These are phyloP conservation scores for Nasonia oneida DNA, from an alignment of 2,888 invertebrate genomes.

Conservation along the genomic window DNA sequence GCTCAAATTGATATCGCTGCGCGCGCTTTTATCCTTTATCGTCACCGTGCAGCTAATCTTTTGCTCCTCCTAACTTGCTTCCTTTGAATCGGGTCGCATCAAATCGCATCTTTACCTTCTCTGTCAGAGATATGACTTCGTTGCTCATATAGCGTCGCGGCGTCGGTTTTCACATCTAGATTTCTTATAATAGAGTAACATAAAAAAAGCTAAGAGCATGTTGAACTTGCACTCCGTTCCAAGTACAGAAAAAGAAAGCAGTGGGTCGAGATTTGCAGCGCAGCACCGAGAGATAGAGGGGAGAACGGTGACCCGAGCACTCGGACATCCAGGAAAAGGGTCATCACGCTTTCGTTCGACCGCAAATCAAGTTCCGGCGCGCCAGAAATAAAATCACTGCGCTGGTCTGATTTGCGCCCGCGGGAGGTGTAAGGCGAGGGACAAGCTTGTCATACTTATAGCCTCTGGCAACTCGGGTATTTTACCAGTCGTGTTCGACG, in stretches of 20 bases:
- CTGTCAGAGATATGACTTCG: not conserved
- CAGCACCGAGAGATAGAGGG: not conserved
- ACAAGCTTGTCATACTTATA: constrained; percentile 46
- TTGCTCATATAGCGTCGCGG: not conserved
- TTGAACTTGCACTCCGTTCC: not conserved
- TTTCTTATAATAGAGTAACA: not conserved
- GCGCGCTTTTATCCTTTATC: constrained; percentile 3
- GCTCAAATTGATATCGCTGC: not conserved
- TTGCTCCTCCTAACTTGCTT: not conserved
- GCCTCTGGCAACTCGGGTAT: not conserved
- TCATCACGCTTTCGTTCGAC: constrained; percentile 60
- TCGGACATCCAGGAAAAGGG: not conserved
- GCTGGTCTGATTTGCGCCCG: constrained; percentile 66
- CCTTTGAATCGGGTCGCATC: not conserved
- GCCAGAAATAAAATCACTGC: constrained; percentile 74
- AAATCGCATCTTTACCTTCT: not conserved
- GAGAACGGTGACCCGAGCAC: not conserved
- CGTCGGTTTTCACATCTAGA: not conserved
- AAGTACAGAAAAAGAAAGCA: not conserved
- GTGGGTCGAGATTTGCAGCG: not conserved
- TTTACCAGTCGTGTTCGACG: not conserved
- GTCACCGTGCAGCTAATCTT: not conserved
- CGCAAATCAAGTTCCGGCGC: constrained; percentile 76
- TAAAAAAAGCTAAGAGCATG: not conserved
- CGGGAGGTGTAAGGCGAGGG: constrained; percentile 62